Percentiles rank a stretch among this genome's conserved stretches.
Conservation (phyloP, 2,888 invertebrate species). For the Caradrina clavipalpis region DNA sequence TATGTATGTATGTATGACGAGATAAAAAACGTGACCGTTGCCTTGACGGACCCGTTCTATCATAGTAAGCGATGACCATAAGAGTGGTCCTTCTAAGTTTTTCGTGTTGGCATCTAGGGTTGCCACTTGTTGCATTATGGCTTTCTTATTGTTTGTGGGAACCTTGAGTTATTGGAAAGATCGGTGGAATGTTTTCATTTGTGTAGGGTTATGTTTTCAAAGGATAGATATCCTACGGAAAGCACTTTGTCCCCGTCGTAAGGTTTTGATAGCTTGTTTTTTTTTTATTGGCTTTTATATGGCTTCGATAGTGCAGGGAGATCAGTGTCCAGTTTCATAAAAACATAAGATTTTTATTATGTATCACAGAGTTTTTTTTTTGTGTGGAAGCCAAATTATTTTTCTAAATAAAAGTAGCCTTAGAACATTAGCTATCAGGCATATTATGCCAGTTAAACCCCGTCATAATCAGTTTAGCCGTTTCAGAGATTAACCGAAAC, state of each 20-base stretch:
- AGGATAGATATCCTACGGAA: background rate
- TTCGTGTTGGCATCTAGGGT: background rate
- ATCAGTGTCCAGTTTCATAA: background rate
- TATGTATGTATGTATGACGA: too few species aligned
- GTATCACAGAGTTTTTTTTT: too few species aligned
- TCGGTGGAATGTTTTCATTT: constrained; percentile 28
- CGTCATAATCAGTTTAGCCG: too few species aligned
- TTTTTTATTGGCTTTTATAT: background rate
- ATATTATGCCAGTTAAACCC: too few species aligned
- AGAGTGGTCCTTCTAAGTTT: constrained; percentile 29
- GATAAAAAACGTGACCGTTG: too few species aligned
- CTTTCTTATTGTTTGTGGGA: constrained; percentile 37
- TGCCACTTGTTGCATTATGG: constrained; percentile 62
- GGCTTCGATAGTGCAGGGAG: background rate
- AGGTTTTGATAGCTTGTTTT: constrained; percentile 10
- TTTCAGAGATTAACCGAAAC: too few species aligned
- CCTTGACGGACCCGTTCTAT: too few species aligned
- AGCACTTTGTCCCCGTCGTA: constrained; percentile 2
- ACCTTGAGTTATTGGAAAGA: constrained; percentile 42
- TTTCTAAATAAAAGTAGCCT: too few species aligned
- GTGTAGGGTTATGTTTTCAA: constrained; percentile 26
- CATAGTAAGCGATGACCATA: too few species aligned
- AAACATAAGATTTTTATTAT: background rate
- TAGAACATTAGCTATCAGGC: too few species aligned
- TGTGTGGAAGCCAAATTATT: too few species aligned